Base-by-base conservation (phyloP, 2,888 invertebrate genomes). In the Plebejus melissa region DNA sequence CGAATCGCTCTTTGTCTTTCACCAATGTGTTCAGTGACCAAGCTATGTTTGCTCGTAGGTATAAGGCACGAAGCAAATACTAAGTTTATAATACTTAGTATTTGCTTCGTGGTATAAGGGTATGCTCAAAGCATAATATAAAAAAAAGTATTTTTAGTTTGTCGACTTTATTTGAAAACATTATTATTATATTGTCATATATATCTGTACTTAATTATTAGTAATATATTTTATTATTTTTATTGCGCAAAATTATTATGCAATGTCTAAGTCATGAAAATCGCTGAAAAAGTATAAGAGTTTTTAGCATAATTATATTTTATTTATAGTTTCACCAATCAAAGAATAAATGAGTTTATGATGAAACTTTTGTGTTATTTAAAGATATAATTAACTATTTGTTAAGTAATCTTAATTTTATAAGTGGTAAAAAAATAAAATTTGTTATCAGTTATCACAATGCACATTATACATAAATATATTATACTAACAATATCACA, bases 51-150 rank as follows among this genome's bases (percentile, higher is more conserved):
- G 7, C 58, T 58, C 7, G 22, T 22, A 4, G 13, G 32, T 65
- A 36, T 65, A 65, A 65, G 65, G 32, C 22, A 22, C 22, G 22
- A 22, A 22, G 22, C 22, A 22, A 22, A 22, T 22, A 22, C 22
- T 22, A 22, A 22, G 22, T 22, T 22, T 22, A 22, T 22, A 22
- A 22, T 22, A 22, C 22, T 22, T 22, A 22, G 22, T 22, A 22
- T 22, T 22, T 22, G 22, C 22, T 22, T 22, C 22, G 22, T 22
- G 13, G 32, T 65, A 36, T 65, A 65, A 65, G 65, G 32, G 65
- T 65, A 65, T 22, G 65, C 65, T 65, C 32, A 36, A 65, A 65
- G 65, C 32, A 65, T 65, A 65, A 65, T 65, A 13, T 13, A 13
- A 36, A 32, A 36, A 32, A 65, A 32, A 65, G 32, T 32, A 32